A percentile compares a stretch with the other conserved stretches of the same genome.
Conservation (phyloP, 2,113 vertebrate genomes). For the Sander vitreus region DNA sequence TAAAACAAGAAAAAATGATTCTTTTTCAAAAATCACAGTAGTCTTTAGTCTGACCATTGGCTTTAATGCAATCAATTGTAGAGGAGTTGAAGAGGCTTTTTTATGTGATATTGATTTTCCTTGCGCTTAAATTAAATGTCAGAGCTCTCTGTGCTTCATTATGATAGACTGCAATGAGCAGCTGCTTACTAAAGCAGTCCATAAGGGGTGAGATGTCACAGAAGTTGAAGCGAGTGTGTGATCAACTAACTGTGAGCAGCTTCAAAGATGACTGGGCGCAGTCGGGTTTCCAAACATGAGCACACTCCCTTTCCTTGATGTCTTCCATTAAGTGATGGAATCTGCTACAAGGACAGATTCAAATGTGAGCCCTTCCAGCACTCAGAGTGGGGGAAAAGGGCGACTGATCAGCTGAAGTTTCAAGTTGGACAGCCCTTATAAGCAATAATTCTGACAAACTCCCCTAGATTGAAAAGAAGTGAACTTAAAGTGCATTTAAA, state of each 20-base stretch:
- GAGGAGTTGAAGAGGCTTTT: slow-evolving; percentile 13
- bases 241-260: slow-evolving; percentile 16
- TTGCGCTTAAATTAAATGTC: slow-evolving; percentile 50
- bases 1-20: no score
- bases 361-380: not conserved
- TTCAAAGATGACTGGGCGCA: slow-evolving; percentile 17
- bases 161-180: slow-evolving; percentile 7
- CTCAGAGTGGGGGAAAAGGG: not conserved
- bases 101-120: slow-evolving; percentile 53
- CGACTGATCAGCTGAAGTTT: no score
- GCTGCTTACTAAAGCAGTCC: slow-evolving; percentile 25
- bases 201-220: slow-evolving; percentile 26
- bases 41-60: no score
- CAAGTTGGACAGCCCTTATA: not conserved
- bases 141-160: slow-evolving; percentile 9
- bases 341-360: not conserved
- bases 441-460: not conserved
- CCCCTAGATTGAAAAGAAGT: not conserved
- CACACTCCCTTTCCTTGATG: not conserved
- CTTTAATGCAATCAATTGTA: slow-evolving; percentile 6
- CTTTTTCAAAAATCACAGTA: no score
- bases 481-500: not conserved
- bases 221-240: not conserved
- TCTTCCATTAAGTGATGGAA: slow-evolving; percentile 25
- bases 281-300: not conserved